These are phyloP conservation scores for Phasianus colchicus DNA, from an alignment of 2,113 vertebrate species.

Conservation along the genomic window DNA sequence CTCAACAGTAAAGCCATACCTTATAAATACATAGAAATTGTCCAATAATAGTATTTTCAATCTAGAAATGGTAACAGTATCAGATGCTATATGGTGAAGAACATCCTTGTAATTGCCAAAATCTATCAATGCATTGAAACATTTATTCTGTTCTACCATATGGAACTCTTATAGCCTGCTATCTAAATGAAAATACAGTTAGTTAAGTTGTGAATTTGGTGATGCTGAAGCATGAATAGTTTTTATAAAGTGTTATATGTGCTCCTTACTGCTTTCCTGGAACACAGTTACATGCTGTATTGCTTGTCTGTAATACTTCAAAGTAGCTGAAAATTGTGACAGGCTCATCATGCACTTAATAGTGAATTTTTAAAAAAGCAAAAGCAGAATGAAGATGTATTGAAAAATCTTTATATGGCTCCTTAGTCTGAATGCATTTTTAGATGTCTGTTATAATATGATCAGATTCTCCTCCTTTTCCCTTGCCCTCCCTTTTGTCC, in stretches of 20 bases:
- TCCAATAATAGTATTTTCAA: background rate
- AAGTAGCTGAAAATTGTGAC: slow-evolving; percentile 19
- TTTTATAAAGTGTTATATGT: background rate
- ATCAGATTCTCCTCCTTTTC: background rate
- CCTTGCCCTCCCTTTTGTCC: background rate
- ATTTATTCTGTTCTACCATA: background rate
- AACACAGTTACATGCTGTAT: background rate
- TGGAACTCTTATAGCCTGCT: background rate
- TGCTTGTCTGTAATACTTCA: slow-evolving; percentile 13
- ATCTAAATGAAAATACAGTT: background rate
- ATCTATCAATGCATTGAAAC: background rate
- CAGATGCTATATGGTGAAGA: background rate
- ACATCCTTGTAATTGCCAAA: background rate
- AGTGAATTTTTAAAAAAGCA: background rate
- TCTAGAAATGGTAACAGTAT: slow-evolving; percentile 7
- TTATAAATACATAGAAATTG: background rate
- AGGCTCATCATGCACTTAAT: background rate
- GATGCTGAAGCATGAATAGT: background rate
- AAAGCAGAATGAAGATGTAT: background rate
- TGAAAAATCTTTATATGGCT: background rate
- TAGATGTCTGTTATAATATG: background rate
- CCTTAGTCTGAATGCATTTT: background rate
- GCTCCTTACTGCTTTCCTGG: background rate
- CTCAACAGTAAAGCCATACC: background rate
- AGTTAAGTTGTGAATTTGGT: background rate